Conservation (phyloP, 2,888 invertebrate genomes). For the Xestoiulus laeticollis region DNA sequence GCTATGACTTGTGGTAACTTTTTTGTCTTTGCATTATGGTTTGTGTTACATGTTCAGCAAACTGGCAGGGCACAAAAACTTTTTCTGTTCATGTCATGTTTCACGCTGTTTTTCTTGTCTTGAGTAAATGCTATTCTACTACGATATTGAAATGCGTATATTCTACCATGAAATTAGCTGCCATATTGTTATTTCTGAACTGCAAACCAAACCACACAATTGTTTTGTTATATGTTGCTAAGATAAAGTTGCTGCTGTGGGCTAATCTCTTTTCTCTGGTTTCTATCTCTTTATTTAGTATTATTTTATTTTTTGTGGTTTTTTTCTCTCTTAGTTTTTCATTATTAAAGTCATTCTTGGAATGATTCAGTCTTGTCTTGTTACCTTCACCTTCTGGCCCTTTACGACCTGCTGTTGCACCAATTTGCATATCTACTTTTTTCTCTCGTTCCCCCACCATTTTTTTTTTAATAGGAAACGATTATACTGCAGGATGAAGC, state of each 20-base stretch:
- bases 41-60: neutral
- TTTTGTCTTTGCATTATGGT: neutral
- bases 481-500: neutral
- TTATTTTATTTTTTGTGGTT: neutral
- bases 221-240: neutral
- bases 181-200: neutral
- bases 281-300: neutral
- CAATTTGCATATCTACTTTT: conserved; percentile 16
- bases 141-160: neutral
- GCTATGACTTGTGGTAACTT: neutral
- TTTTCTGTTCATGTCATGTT: neutral
- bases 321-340: neutral
- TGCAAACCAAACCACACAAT: neutral
- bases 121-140: neutral
- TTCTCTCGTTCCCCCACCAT: neutral
- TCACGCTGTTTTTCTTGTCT: neutral
- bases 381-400: conserved; percentile 35
- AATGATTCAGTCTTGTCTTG: neutral
- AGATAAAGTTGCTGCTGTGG: neutral
- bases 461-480: neutral
- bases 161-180: neutral
- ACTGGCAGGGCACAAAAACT: neutral
- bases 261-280: neutral
- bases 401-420: conserved; percentile 20
- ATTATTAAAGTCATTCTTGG: neutral